Evolutionary conservation across 2,113 vertebrate species (phyloP), one percentile per base, ranked within the genome.

Genomic region (Leptobrachium leishanense): DNA sequence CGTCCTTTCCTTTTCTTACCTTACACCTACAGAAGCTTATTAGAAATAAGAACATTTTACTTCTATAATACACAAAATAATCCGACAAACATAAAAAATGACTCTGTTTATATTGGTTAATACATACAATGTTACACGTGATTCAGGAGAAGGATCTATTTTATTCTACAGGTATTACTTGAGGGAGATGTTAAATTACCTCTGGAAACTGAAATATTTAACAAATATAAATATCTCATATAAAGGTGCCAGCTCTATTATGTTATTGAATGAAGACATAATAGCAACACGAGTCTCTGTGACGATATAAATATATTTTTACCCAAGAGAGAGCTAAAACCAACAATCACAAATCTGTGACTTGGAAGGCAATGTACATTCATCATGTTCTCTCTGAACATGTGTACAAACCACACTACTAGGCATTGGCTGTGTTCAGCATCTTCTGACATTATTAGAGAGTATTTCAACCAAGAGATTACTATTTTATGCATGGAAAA

Each of bases 211-310:
- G 43, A 42, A 50, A 62, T 75, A 43, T 74, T 65, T 65, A 65
- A 74, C 72, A 62, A 74, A 75, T 75, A 75, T 65, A 40, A 75
- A 65, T 11, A 54, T 20, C 11, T 12, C n/a, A 50, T n/a, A 10
- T 65, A 75, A 66, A 75, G 62, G 73, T 75, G 63, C 42, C 63
- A 40, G n/a, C 43, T 75, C 42, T 46, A 41, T 42, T 64, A 53
- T 75, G 64, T 75, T 75, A 44, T 65, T 62, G 59, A 65, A 65
- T 64, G 64, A 46, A 64, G 43, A 75, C 64, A 75, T 75, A 20
- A 62, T 43, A 65, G 73, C 73, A 75, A 65, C 46, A 39, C 54
- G 31, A n/a, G 62, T 10, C 62, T 41, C 74, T 67, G 31, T 6
- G 31, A 10, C 65, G 44, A 53, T 53, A 11, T 6, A 54, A 75